Evolutionary conservation across 2,888 invertebrate genomes (phyloP).

Genomic region (Mystacides longicornis): DNA sequence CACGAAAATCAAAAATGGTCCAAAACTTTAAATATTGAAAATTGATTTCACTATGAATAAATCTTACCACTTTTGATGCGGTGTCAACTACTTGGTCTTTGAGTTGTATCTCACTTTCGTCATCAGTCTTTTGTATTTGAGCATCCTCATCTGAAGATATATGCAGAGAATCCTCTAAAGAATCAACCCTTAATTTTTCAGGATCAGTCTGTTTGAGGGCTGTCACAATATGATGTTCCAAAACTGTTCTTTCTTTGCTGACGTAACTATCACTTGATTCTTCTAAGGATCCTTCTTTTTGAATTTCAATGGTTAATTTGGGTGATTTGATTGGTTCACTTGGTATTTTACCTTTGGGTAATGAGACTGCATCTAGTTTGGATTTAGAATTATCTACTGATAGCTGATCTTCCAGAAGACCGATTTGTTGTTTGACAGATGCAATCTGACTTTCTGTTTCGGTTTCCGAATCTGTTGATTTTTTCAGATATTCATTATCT

Average conservation of each 20-base stretch:
- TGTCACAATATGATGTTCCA: slow-evolving; percentile 26
- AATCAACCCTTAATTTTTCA: slow-evolving; percentile 21
- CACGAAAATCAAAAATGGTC: not conserved
- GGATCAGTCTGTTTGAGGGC: slow-evolving; percentile 18
- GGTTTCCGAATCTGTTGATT: slow-evolving; percentile 48
- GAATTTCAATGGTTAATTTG: slow-evolving; percentile 17
- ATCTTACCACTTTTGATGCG: slow-evolving; percentile 16
- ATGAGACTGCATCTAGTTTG: slow-evolving; percentile 9
- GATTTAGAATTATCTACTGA: not conserved
- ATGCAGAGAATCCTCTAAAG: slow-evolving; percentile 24
- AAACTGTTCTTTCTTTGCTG: slow-evolving; percentile 14
- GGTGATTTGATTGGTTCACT: slow-evolving; percentile 18
- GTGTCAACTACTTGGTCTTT: slow-evolving; percentile 20
- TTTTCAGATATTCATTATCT: slow-evolving; percentile 47
- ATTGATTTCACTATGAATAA: too few relatives aligned
- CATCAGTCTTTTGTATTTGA: slow-evolving; percentile 24
- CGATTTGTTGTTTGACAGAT: slow-evolving; percentile 33
- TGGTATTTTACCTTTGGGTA: slow-evolving; percentile 13
- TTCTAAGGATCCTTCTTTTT: slow-evolving; percentile 14
- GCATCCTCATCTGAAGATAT: slow-evolving; percentile 26
- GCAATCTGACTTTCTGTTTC: slow-evolving; percentile 47
- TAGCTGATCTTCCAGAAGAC: slow-evolving; percentile 20
- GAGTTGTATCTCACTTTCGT: slow-evolving; percentile 22
- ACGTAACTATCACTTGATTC: slow-evolving; percentile 14
- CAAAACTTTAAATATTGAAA: too few relatives aligned